Base-by-base conservation (phyloP, 2,888 invertebrate genomes). In the Mythimna pallens region DNA sequence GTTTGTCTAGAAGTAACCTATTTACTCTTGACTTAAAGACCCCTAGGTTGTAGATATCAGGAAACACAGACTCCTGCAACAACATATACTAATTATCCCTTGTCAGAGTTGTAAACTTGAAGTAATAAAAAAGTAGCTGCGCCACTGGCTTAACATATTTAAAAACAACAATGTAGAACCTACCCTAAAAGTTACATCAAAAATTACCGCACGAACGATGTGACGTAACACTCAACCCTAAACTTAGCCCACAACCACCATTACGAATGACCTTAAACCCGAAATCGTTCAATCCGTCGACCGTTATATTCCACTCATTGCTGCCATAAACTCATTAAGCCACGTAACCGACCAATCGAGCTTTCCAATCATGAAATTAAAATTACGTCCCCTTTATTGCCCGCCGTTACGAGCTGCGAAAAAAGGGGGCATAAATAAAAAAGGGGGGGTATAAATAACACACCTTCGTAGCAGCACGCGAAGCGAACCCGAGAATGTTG, bases 331-430 rank as follows among this genome's bases (percentile, higher is more conserved):
- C 95, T 95, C 95, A 96, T 96, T 96, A 95, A 93, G 92, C 91
- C 94, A 92, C 94, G 94, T 95, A 96, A 95, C 94, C 91, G 93
- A 91, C 94, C 95, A 94, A 95, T 96, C 95, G 93, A 95, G 95
- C 95, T 95, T 95, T 95, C 95, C 96, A 96, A 96, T 96, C 96
- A 95, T 94, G 95, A 94, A 95, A 96, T 96, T 96, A 95, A 96
- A 96, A 96, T 95, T 92, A 95, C 93, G 95, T 95, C 95, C 95
- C 94, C 93, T 96, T 96, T 96, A 96, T 93, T 88, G 89, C 94
- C 89, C 87, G 92, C 93, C 92, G 95, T 96, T 96, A 96, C 95
- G 96, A 96, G 95, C 96, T 96, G 96, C 96, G 95, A 96, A 96
- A 96, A 96, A 96, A 96, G 96, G 95, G 95, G 93, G 93, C 92